Conservation (phyloP, 2,888 invertebrate species). For the Drosophila silvestris region DNA sequence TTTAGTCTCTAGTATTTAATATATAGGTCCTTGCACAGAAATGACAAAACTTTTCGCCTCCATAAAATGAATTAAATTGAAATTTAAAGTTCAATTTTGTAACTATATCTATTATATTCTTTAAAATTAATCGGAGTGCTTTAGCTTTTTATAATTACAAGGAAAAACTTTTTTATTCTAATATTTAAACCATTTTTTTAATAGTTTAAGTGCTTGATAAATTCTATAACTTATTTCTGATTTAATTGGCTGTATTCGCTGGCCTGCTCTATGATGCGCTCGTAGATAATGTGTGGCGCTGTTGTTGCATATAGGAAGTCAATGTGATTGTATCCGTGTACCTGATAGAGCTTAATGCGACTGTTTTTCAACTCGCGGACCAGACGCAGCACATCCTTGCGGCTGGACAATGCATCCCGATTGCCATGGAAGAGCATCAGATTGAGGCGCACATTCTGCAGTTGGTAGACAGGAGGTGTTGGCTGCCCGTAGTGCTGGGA, state of each 20-base stretch:
- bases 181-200: not conserved
- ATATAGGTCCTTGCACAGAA: not conserved
- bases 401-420: conserved; percentile 71
- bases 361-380: conserved; percentile 69
- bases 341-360: conserved; percentile 70
- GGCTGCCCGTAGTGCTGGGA: conserved; percentile 71
- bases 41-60: not conserved
- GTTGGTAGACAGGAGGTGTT: conserved; percentile 79
- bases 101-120: not conserved
- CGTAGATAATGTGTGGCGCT: conserved; percentile 76
- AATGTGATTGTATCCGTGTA: conserved; percentile 83
- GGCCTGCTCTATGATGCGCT: conserved; percentile 72
- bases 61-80: not conserved
- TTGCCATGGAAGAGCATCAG: conserved; percentile 80
- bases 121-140: not conserved
- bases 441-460: conserved; percentile 79
- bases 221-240: not conserved
- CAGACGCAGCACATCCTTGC: conserved; percentile 74
- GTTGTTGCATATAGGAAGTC: conserved; percentile 79
- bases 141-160: not conserved
- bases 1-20: not conserved
- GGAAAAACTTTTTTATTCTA: not conserved
- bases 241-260: conserved; percentile 38
- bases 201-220: not conserved
- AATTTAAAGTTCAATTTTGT: not conserved